Evolutionary conservation across 2,888 invertebrate genomes (phyloP), one percentile per base, ranked within the genome.

Genomic region (Stenodera caucasica): DNA sequence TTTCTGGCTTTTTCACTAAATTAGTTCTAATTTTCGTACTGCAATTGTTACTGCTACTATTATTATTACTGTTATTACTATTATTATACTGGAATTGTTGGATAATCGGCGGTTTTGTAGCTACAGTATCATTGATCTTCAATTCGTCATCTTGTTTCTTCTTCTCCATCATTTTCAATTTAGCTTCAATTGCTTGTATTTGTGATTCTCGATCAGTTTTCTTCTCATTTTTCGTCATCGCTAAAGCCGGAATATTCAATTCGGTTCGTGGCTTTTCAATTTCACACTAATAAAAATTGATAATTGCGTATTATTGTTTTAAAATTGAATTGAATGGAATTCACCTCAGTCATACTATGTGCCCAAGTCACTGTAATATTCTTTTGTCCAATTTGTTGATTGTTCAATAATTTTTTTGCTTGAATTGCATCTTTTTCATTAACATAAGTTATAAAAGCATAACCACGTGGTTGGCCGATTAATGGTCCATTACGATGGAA

Each of bases 401-500:
- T 92, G 77, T 94, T 89, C 58, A 95, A 79, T 29, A 86, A 84
- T 58, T 85, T 83, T 81, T 90, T 88, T 0, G 94, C 94, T 68
- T 82, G 83, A 40, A 86, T 80, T 0, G 94, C 94, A 69, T 91
- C 89, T 55, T 85, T 83, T 55, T 83, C 82, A 70, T 81, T 75
- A 1, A 60, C 85, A 78, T 90, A 96, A 0, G 95, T 95, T 55
- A 95, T 93, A 81, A 97, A 97, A 18, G 96, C 96, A 78, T 96
- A 97, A 18, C 97, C 96, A 63, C 95, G 84, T 0, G 96, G 94
- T 78, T 92, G 92, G 55, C 96, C 96, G 69, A 88, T 87, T 70
- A 91, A 86, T 37, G 95, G 94, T 69, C 96, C 96, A 68, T 90
- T 88, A 70, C 94, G 94, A 81, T 96, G 95, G 80, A 95, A 96